Base-by-base conservation (phyloP, 2,888 invertebrate species). In the Dorcus parallelipipedus region DNA sequence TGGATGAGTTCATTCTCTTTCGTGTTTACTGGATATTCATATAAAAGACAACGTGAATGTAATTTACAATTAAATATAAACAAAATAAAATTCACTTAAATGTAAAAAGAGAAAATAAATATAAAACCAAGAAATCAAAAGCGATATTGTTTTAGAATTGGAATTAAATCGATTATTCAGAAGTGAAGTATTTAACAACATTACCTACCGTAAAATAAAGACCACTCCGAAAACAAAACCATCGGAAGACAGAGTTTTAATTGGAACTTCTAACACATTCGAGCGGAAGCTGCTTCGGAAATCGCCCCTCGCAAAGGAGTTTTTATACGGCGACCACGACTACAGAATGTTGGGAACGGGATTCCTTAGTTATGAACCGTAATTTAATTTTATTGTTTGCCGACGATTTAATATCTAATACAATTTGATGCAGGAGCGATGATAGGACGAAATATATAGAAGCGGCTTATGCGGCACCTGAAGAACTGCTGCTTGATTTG, bases 131-230 rank as follows among this genome's bases (percentile, higher is more conserved):
- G n/a, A 17, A 20, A 20, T 3, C 9, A 20, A 20, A 20, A 20
- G 6, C 26, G 6, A 7, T 33, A 6, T 51, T 5, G 49, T 50
- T 58, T 8, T 69, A 86, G 87, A 87, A 73, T 67, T 84, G 57
- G 87, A 88, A 79, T 72, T 84, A 41, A 82, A 86, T 68, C 79
- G 86, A 56, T 64, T 87, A 50, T 81, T 87, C 65, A 82, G 87
- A 69, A 83, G 84, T 0, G 82, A 84, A 55, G 78, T 80, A 62
- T 88, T 84, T 68, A 87, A 85, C 68, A 77, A 79, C 0, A 80
- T 82, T 9, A 80, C 82, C 66, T 83, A 84, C 67, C 65, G 68
- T 49, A 61, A 60, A 2, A 54, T 67, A 1, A 73, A 80, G 50
- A 69, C 69, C 42, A 75, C 78, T 47, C 76, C 78, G 39, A 79